Evolutionary conservation across 2,888 invertebrate genomes (phyloP).

Genomic region (Megastigmus dorsalis): DNA sequence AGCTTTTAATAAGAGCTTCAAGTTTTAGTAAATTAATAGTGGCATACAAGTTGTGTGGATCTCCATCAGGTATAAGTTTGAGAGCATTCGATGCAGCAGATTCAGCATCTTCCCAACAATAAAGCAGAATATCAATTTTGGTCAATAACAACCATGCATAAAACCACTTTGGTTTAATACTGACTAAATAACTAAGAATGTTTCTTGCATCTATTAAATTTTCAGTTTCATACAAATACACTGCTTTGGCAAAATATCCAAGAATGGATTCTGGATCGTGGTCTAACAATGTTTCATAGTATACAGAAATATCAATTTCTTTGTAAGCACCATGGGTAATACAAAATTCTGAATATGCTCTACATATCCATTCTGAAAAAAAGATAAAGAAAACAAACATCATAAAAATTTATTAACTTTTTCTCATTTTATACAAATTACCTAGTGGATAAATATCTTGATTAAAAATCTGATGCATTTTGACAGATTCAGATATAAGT

Average conservation of each 20-base stretch:
- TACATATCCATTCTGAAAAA: slow-evolving; percentile 78
- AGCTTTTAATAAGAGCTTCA: slow-evolving; percentile 73
- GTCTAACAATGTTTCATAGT: slow-evolving; percentile 76
- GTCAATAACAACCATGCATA: slow-evolving; percentile 76
- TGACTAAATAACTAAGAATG: slow-evolving; percentile 73
- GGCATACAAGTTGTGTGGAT: slow-evolving; percentile 64
- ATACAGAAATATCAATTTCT: slow-evolving; percentile 74
- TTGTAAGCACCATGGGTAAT: slow-evolving; percentile 60
- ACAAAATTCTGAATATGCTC: slow-evolving; percentile 76
- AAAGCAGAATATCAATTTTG: slow-evolving; percentile 74
- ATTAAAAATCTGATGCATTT: slow-evolving; percentile 76
- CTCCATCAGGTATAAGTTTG: slow-evolving; percentile 67
- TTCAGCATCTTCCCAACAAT: slow-evolving; percentile 76
- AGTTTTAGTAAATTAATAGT: slow-evolving; percentile 68
- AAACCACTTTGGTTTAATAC: slow-evolving; percentile 72
- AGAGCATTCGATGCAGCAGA: slow-evolving; percentile 70
- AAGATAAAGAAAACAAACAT: slow-evolving; percentile 25
- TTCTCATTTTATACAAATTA: slow-evolving; percentile 52
- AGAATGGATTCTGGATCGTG: slow-evolving; percentile 79
- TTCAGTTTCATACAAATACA: slow-evolving; percentile 76
- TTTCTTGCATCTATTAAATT: slow-evolving; percentile 78
- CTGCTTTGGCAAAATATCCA: slow-evolving; percentile 79
- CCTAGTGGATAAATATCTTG: slow-evolving; percentile 75
- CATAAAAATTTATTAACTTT: background rate
- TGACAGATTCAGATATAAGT: slow-evolving; percentile 74